Conservation (phyloP, 2,888 invertebrate species). For the Isoperla grammatica region DNA sequence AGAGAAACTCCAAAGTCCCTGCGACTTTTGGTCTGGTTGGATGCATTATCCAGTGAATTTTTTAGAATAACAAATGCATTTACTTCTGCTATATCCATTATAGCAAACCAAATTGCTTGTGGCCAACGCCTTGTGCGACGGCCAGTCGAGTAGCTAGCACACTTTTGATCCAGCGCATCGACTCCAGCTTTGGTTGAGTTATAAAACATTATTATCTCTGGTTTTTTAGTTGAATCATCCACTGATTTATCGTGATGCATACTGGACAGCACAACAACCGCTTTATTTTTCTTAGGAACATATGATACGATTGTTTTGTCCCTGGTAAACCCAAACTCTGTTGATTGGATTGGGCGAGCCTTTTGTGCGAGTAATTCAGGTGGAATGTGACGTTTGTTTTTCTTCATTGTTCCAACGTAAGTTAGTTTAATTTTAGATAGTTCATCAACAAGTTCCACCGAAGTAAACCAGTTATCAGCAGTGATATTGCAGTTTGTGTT, state of each 20-base stretch:
- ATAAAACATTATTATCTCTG: constrained; percentile 35
- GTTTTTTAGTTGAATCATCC: constrained; percentile 26
- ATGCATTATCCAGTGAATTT: no score
- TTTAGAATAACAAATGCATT: constrained; percentile 1
- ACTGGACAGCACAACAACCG: constrained; percentile 31
- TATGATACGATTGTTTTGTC: constrained; percentile 32
- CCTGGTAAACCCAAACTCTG: constrained; percentile 32
- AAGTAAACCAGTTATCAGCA: constrained; percentile 24
- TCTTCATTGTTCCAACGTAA: constrained; percentile 21
- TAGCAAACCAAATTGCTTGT: constrained; percentile 30
- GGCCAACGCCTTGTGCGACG: constrained; percentile 33
- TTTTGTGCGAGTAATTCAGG: constrained; percentile 34
- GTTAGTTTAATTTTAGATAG: constrained; percentile 12
- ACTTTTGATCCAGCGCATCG: constrained; percentile 34
- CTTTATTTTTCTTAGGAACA: constrained; percentile 32
- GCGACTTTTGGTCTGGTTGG: no score
- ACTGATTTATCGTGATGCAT: constrained; percentile 22
- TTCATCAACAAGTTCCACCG: constrained; percentile 13
- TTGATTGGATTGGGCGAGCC: constrained; percentile 26
- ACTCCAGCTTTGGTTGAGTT: constrained; percentile 35
- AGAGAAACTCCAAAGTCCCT: no score
- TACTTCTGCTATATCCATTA: constrained; percentile 29
- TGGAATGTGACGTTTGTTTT: constrained; percentile 31
- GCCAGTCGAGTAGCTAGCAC: constrained; percentile 31
- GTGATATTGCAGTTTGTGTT: constrained; percentile 11